A percentile compares a stretch with the other conserved stretches of the same genome.
phyloP scores from a whole-genome alignment of 2,797 vertebrate genomes.

The Poeciliopsis gracilis region DNA sequence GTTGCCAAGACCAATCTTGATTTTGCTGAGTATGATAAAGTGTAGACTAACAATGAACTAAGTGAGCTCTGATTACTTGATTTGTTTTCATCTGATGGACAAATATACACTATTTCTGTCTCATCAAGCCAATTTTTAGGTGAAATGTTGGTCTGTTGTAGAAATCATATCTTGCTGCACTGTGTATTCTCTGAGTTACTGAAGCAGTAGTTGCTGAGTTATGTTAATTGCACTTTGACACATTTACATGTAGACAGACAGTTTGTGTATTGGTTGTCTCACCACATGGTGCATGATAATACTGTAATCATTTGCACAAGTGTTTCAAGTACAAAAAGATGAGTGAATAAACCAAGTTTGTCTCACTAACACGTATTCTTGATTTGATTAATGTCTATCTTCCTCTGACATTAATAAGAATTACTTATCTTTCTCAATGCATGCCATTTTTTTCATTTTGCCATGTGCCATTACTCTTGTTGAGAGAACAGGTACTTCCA shows the following conservation, averaged over 20 bases:
- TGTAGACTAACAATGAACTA: constrained; percentile 36
- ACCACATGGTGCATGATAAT: constrained; percentile 58
- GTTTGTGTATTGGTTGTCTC: constrained; percentile 47
- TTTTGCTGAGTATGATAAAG: constrained; percentile 52
- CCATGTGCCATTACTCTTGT: constrained; percentile 88
- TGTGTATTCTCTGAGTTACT: constrained; percentile 17
- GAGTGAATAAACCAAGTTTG: constrained; percentile 31
- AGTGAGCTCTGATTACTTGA: constrained; percentile 22
- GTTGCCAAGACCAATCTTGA: constrained; percentile 37
- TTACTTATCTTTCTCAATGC: constrained; percentile 29
- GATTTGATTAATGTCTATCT: constrained; percentile 32
- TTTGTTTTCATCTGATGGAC: constrained; percentile 18
- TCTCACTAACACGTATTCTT: constrained; percentile 46
- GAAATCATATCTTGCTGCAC: constrained; percentile 24
- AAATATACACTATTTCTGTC: constrained; percentile 13
- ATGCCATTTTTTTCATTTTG: constrained; percentile 86
- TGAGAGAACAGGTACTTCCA: constrained; percentile 88
- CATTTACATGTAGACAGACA: constrained; percentile 68
- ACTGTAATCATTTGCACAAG: constrained; percentile 62
- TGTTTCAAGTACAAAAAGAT: constrained; percentile 58
- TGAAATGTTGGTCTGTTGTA: constrained; percentile 18
- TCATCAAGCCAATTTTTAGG: constrained; percentile 15
- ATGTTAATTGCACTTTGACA: constrained; percentile 81
- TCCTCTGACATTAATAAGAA: constrained; percentile 15
- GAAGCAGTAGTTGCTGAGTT: constrained; percentile 41